Conservation (phyloP, 2,113 vertebrate genomes). For the Passer montanus region DNA sequence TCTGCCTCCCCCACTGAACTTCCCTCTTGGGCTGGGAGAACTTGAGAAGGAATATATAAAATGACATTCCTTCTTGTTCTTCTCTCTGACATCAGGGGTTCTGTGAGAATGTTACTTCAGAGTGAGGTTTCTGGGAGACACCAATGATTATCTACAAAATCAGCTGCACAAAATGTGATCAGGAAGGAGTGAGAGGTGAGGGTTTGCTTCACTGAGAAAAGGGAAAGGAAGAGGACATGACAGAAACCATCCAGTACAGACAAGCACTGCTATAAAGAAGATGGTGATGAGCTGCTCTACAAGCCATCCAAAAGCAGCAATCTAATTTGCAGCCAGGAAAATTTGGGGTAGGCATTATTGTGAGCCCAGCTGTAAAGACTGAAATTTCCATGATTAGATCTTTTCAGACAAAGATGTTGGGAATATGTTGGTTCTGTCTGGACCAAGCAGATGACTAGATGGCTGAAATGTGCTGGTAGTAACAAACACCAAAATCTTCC, state of each 20-base stretch:
- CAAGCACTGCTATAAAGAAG: not conserved
- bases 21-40: not conserved
- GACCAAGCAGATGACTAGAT: not conserved
- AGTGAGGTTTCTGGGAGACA: not conserved
- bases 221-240: not conserved
- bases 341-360: not conserved
- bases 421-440: not conserved
- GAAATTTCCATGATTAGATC: not conserved
- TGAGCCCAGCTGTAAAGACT: not conserved
- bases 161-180: not conserved
- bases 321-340: not conserved
- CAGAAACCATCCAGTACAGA: not conserved
- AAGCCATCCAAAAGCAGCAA: not conserved
- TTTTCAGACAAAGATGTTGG: not conserved
- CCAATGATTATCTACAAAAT: not conserved
- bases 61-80: not conserved
- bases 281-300: not conserved
- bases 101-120: not conserved
- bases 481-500: not conserved
- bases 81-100: not conserved
- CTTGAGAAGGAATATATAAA: not conserved
- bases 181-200: not conserved
- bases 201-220: not conserved
- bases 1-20: not conserved
- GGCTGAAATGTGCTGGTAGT: not conserved